Base-by-base conservation (phyloP, 2,113 vertebrate species). In the Chunga burmeisteri region DNA sequence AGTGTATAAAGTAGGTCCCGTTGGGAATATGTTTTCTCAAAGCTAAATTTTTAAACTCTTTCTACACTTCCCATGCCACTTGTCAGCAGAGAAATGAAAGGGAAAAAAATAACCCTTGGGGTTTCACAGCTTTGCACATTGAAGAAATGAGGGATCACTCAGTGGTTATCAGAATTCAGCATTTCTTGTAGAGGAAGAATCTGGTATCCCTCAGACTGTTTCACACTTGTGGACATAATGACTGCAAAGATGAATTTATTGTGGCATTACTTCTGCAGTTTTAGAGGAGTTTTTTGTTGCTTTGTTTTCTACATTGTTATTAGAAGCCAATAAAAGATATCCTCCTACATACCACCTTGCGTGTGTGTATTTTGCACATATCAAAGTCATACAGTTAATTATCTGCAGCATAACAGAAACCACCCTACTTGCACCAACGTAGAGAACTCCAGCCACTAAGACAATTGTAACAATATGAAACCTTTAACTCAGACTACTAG, bases 61-160 rank as follows among this genome's bases (percentile, higher is more conserved):
- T 97, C 95, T 97, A 88, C 86, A 96, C 58, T 81, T 74, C 81
- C 95, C 90, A 94, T 94, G 93, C 92, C 96, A 93, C 92, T 97
- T 98, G 93, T 97, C 96, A 96, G 93, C 81, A 94, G 63, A 96
- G 86, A 97, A 97, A 95, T 97, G 95, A 97, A 97, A 97, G 94
- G 86, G 72, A 66, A 96, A 95, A 97, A 97, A 97, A 96, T 65
- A 98, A 94, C 91, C 93, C 94, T 95, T 86, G 94, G 94, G 93
- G 81, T 96, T 97, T 98, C 92, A 96, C 93, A 97, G 95, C 94
- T 97, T 94, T 96, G 83, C 88, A 96, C 97, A 95, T 96, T 89
- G 95, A 97, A 97, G 90, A 96, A 97, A 97, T 80, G 68, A 94
- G 77, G 91, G 96, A 89, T 96, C 87, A 46, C 96, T 96, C 75